phyloP scores from a whole-genome alignment of 2,113 vertebrate species.

The Ardeotis arabs region DNA sequence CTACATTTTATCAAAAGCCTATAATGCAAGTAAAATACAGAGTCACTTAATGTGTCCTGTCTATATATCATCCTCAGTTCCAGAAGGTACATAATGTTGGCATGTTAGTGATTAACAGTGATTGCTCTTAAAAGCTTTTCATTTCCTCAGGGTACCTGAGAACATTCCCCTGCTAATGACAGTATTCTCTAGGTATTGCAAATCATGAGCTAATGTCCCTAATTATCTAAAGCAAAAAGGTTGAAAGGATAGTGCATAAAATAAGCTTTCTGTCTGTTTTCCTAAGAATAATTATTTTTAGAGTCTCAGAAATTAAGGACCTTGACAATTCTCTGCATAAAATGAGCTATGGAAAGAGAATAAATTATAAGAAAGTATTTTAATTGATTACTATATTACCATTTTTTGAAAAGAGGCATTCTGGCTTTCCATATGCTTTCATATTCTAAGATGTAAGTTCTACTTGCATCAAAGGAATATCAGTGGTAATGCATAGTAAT shows the following conservation, averaged over 20 bases:
- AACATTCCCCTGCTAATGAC: slow-evolving; percentile 40
- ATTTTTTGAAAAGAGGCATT: neutral
- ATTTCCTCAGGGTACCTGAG: slow-evolving; percentile 34
- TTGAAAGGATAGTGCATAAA: neutral
- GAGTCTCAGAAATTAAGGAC: neutral
- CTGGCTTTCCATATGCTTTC: neutral
- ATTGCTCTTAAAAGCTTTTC: slow-evolving; percentile 56
- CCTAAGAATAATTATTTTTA: neutral
- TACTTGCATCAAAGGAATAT: neutral
- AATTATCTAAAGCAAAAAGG: slow-evolving; percentile 26
- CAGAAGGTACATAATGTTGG: neutral
- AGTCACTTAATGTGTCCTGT: neutral
- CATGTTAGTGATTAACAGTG: slow-evolving; percentile 39
- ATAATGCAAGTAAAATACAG: neutral
- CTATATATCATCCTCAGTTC: neutral
- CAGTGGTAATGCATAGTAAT: neutral
- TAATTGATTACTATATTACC: neutral
- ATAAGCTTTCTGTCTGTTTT: neutral
- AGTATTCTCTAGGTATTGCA: slow-evolving; percentile 17
- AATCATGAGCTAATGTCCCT: slow-evolving; percentile 11
- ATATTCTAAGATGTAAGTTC: neutral
- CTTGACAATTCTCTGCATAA: neutral
- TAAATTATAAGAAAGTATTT: neutral
- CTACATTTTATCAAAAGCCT: neutral
- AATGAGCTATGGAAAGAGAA: neutral